Base-by-base conservation (phyloP, 1,140 invertebrate species). In the Mylabris phalerata region DNA sequence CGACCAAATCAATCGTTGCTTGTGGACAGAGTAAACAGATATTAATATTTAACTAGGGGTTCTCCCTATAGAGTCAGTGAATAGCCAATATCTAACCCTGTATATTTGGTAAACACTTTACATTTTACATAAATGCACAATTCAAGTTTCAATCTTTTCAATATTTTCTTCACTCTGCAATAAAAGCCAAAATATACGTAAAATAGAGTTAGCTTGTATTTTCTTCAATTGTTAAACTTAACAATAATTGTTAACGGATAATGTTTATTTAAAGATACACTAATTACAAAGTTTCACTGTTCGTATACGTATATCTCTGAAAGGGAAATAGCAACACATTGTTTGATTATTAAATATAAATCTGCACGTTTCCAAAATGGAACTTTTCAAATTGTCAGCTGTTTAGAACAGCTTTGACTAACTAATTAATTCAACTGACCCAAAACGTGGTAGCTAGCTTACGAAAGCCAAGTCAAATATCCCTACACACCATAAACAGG, bases 11-110 rank as follows among this genome's bases (percentile, higher is more conserved):
- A 69, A 69, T 69, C 66, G 67, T 56, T 57, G 61, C 57, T 65
- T 69, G 67, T 69, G 62, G 67, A 67, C 66, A 69, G 51, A 67
- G 60, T 64, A 69, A 69, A 69, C 67, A 69, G 66, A 69, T 66
- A 69, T 69, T 69, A 69, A 67, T 69, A 67, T 69, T 69, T 67
- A 67, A 67, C 61, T 11, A 47, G 59, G 63, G 59, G 67, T 57
- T 50, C 26, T 42, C 41, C 49, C 40, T 43, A 24, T 50, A n/a
- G 27, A 24, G 11, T 32, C 9, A 47, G 52, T 39, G 42, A 55
- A 55, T 55, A 39, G 52, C 44, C 52, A 55, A 55, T 55, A 55
- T 55, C 52, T 55, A 46, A 25, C 52, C 45, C 52, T 32, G 13
- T 48, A 19, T 19, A 45, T 45, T 54, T 19, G 24, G 19, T 46